These are phyloP conservation scores for Melipona quadrifasciata DNA, from an alignment of 1,140 invertebrate species.

Conservation along the genomic window DNA sequence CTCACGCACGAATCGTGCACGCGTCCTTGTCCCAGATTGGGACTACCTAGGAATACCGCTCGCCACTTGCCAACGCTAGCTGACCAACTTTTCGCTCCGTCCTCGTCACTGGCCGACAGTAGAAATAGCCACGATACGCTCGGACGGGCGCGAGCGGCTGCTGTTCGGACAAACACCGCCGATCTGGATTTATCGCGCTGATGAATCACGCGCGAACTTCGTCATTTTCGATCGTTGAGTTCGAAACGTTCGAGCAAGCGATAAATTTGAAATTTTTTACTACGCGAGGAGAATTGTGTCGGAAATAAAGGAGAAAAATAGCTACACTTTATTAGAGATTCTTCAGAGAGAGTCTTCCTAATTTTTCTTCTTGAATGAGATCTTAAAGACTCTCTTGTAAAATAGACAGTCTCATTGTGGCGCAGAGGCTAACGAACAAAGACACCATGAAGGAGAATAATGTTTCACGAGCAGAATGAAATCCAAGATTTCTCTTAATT, in stretches of 20 bases:
- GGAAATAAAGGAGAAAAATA: no score
- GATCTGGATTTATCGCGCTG: constrained; percentile 33
- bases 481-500: background rate
- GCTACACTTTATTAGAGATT: no score
- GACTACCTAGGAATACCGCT: constrained; percentile 67
- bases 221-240: constrained; percentile 13
- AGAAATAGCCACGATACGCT: constrained; percentile 70
- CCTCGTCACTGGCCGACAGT: constrained; percentile 65
- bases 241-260: background rate
- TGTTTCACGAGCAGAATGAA: background rate
- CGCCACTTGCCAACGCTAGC: constrained; percentile 53
- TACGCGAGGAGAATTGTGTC: no score
- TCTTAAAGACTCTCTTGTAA: background rate
- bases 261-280: no score
- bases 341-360: background rate
- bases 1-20: constrained; percentile 64
- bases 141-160: constrained; percentile 47
- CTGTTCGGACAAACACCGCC: constrained; percentile 23
- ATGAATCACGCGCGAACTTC: constrained; percentile 31
- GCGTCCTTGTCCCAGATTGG: constrained; percentile 76
- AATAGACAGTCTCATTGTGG: background rate
- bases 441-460: background rate
- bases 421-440: background rate
- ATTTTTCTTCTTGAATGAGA: background rate
- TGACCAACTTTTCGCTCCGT: constrained; percentile 72